Conservation (phyloP, 2,797 vertebrate genomes). For the Artibeus jamaicensis region DNA sequence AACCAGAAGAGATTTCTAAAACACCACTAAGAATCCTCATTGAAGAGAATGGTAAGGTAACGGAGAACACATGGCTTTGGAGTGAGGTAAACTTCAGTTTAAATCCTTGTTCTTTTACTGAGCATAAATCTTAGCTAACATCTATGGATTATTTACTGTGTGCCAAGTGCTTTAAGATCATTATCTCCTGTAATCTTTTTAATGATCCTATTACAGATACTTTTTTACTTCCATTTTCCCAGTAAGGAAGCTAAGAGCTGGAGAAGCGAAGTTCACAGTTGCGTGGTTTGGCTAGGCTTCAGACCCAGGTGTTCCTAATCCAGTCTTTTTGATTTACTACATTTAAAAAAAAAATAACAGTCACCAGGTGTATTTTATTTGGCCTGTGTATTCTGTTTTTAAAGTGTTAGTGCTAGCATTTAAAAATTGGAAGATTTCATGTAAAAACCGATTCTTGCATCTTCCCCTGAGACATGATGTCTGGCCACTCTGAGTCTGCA, state of each 20-base stretch:
- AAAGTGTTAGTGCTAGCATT: neutral
- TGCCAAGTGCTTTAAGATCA: neutral
- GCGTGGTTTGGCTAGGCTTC: neutral
- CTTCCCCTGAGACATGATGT: neutral
- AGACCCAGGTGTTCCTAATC: neutral
- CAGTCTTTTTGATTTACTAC: neutral
- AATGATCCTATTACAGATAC: neutral
- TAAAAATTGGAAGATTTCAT: neutral
- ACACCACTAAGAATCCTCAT: neutral
- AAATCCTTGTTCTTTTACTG: conserved; percentile 17
- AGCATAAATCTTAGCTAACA: neutral
- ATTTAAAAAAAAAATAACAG: neutral
- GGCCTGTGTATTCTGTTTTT: neutral
- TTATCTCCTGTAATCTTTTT: neutral
- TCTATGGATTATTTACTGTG: neutral
- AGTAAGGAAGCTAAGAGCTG: neutral
- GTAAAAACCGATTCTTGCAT: neutral
- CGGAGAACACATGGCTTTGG: neutral
- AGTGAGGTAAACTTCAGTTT: neutral
- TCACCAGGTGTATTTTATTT: neutral
- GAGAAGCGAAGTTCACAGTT: neutral
- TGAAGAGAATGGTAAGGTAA: neutral
- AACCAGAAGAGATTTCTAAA: neutral
- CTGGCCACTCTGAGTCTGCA: neutral
- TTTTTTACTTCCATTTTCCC: conserved; percentile 18